These are phyloP conservation scores for Peucedramus taeniatus DNA, from an alignment of 2,113 vertebrate species.

Conservation along the genomic window DNA sequence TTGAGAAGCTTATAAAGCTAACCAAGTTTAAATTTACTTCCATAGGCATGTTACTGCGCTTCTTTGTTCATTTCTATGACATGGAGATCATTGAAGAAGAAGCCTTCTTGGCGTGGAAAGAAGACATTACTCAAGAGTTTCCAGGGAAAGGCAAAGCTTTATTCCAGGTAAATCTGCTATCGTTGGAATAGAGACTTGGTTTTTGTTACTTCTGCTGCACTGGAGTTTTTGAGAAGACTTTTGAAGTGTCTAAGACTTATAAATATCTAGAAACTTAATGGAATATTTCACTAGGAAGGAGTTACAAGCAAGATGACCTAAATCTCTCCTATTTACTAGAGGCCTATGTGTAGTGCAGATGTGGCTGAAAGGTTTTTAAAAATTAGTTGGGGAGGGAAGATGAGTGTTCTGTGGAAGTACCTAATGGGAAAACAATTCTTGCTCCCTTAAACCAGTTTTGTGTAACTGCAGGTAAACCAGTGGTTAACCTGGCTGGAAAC, in stretches of 20 bases:
- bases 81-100: slow-evolving; percentile 99
- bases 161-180: slow-evolving; percentile 85
- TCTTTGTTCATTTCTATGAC: slow-evolving; percentile 98
- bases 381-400: rapidly evolving
- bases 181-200: too few species aligned
- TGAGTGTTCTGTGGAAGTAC: rapidly evolving
- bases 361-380: not conserved
- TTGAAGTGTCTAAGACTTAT: rapidly evolving
- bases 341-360: rapidly evolving
- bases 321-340: rapidly evolving
- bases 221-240: not conserved
- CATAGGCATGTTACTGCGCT: slow-evolving; percentile 95
- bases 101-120: slow-evolving; percentile 99
- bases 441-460: not conserved
- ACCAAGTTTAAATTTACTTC: rapidly evolving
- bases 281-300: not conserved
- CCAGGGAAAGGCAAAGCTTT: slow-evolving; percentile 99
- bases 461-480: slow-evolving; percentile 89
- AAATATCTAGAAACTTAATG: rapidly evolving
- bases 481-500: slow-evolving; percentile 99
- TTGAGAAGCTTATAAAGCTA: not conserved
- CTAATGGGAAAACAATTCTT: not conserved
- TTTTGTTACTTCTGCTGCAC: not conserved
- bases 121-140: slow-evolving; percentile 99
- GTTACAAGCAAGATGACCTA: not conserved